These are phyloP conservation scores for Paramacrobiotus metropolitanus DNA, from an alignment of 1,140 invertebrate species.

Conservation along the genomic window DNA sequence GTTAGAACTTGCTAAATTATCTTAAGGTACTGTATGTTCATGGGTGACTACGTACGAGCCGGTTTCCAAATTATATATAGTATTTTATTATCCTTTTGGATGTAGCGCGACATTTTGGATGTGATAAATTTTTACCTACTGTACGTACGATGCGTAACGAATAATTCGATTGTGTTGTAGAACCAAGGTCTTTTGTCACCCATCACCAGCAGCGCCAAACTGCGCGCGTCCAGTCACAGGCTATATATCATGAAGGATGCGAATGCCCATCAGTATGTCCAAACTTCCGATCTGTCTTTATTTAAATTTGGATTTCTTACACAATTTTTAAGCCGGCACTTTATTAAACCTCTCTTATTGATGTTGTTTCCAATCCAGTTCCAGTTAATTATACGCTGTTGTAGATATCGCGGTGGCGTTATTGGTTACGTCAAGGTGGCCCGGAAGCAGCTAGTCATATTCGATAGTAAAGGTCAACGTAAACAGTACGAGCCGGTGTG, in stretches of 20 bases:
- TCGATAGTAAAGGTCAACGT: not conserved
- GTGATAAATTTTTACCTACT: no score
- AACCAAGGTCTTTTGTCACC: not conserved
- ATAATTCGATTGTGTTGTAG: no score
- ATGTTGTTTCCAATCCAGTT: not conserved
- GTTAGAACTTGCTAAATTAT: no score
- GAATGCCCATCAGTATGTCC: not conserved
- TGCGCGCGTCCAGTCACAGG: not conserved
- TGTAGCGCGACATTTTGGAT: no score
- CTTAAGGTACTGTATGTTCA: no score
- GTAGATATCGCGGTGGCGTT: not conserved
- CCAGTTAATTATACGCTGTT: not conserved
- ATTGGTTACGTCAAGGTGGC: not conserved
- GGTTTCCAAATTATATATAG: no score
- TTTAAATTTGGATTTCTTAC: not conserved
- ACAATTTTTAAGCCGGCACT: no score
- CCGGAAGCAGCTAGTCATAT: not conserved
- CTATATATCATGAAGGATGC: constrained; percentile 2
- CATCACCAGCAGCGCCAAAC: not conserved
- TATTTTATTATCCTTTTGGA: no score
- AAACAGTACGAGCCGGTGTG: not conserved
- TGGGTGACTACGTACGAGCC: no score
- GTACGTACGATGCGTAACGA: no score
- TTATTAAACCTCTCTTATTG: no score
- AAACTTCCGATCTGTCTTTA: not conserved